These are phyloP conservation scores for Linnaemya tessellans DNA, from an alignment of 2,888 invertebrate species.

Conservation along the genomic window DNA sequence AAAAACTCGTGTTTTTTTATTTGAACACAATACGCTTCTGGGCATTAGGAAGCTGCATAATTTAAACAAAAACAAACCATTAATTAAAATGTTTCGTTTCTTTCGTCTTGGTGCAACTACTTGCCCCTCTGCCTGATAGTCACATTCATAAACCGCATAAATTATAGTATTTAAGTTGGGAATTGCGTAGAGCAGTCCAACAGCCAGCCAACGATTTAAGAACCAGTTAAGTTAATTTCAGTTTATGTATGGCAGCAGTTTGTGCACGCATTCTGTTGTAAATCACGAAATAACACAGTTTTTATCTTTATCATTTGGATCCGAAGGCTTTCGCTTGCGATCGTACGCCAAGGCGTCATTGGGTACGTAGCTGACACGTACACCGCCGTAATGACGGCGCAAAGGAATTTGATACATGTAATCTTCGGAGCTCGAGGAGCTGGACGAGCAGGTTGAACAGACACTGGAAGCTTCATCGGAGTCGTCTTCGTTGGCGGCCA, in stretches of 20 bases:
- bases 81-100: slow-evolving; percentile 37
- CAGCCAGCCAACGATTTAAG: not conserved
- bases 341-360: slow-evolving; percentile 95
- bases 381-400: slow-evolving; percentile 92
- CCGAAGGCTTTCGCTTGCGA: slow-evolving; percentile 86
- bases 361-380: slow-evolving; percentile 95
- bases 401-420: slow-evolving; percentile 94
- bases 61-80: not conserved
- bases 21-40: not conserved
- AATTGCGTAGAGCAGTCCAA: slow-evolving; percentile 25
- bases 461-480: slow-evolving; percentile 91
- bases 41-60: slow-evolving; percentile 36
- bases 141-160: slow-evolving; percentile 41
- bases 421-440: slow-evolving; percentile 92
- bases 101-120: slow-evolving; percentile 5
- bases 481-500: slow-evolving; percentile 77
- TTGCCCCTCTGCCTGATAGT: not conserved
- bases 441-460: slow-evolving; percentile 95
- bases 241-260: slow-evolving; percentile 41
- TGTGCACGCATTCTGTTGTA: slow-evolving; percentile 45
- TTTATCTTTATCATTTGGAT: slow-evolving; percentile 86
- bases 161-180: slow-evolving; percentile 47
- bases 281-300: slow-evolving; percentile 94
- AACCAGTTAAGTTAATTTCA: slow-evolving; percentile 37
- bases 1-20: not conserved